A percentile compares a stretch with the other conserved stretches of the same genome.
Conservation (phyloP, 2,113 vertebrate genomes). For the Zosterops pallidus region DNA sequence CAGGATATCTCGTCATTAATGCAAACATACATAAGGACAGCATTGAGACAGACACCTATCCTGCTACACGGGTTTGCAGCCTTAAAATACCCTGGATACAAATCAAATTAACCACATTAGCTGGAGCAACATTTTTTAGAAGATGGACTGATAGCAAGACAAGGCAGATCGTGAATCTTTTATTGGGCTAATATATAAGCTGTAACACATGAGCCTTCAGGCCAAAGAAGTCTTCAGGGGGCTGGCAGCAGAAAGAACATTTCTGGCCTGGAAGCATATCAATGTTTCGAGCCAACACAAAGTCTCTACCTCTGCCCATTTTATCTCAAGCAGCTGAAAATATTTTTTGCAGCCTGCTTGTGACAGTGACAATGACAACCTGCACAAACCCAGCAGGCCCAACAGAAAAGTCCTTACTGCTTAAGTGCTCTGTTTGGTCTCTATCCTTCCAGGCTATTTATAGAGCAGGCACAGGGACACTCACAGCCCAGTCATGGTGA, state of each 20-base stretch:
- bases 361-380: slow-evolving; percentile 1
- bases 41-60: not conserved
- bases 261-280: not conserved
- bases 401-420: not conserved
- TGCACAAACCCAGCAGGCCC: not conserved
- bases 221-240: not conserved
- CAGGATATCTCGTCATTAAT: not conserved
- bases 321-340: slow-evolving; percentile 21
- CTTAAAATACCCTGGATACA: not conserved
- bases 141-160: not conserved
- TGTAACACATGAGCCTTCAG: not conserved
- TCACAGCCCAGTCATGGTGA: not conserved
- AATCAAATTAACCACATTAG: not conserved
- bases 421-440: slow-evolving; percentile 15
- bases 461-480: not conserved
- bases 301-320: not conserved
- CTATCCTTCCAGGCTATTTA: slow-evolving; percentile 21
- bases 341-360: slow-evolving; percentile 8
- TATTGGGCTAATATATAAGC: not conserved
- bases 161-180: not conserved
- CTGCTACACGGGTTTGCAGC: not conserved
- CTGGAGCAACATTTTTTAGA: not conserved
- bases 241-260: not conserved
- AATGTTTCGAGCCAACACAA: not conserved
- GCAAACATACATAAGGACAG: not conserved